Conservation (phyloP, 2,113 vertebrate genomes). For the Aphyosemion australe region DNA sequence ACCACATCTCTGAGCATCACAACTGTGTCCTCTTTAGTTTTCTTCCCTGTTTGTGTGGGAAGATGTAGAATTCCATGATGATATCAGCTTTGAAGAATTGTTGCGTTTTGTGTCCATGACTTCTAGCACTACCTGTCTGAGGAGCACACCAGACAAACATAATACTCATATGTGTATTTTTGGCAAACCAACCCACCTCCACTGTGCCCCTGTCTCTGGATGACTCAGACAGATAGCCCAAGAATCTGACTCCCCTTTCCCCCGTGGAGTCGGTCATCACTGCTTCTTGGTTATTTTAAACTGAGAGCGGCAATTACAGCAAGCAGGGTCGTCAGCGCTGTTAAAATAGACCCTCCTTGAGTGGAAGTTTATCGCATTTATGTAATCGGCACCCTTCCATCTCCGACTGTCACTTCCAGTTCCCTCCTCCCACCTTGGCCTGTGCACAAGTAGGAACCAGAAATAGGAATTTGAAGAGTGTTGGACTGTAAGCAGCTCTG, state of each 20-base stretch:
- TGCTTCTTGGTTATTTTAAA: constrained; percentile 55
- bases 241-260: constrained; percentile 40
- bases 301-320: constrained; percentile 22
- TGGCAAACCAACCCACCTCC: neutral
- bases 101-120: neutral
- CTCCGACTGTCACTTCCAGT: constrained; percentile 25
- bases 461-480: neutral
- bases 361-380: constrained; percentile 26
- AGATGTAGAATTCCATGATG: too few relatives aligned
- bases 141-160: constrained; percentile 23
- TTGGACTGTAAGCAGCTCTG: neutral
- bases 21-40: too few relatives aligned
- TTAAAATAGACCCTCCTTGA: constrained; percentile 40
- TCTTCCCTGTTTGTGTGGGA: too few relatives aligned
- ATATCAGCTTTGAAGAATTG: neutral
- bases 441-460: neutral
- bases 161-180: constrained; percentile 31
- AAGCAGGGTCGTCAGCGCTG: constrained; percentile 26
- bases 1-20: too few relatives aligned
- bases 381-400: constrained; percentile 19
- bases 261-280: constrained; percentile 15
- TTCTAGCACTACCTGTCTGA: neutral
- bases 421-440: neutral
- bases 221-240: constrained; percentile 50
- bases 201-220: neutral